Evolutionary conservation across 1,140 invertebrate genomes (phyloP).

Genomic region (Pseudachorutes palmiensis): DNA sequence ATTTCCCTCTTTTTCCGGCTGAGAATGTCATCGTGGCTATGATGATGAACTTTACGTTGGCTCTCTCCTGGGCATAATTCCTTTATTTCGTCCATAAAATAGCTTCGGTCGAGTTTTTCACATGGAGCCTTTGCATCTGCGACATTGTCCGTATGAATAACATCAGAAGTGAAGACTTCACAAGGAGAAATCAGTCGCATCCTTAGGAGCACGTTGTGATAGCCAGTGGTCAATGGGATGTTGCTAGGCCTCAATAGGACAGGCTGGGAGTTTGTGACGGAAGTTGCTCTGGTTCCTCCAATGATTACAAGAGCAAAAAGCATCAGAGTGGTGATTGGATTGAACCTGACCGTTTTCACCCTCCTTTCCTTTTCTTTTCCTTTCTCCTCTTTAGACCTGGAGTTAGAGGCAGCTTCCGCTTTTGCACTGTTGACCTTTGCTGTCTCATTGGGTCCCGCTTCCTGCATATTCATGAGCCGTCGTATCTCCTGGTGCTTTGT

Average conservation of each 20-base stretch:
- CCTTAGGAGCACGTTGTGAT: background rate
- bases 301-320: background rate
- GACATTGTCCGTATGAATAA: constrained; percentile 14
- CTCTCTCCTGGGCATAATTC: no score
- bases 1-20: constrained; percentile 43
- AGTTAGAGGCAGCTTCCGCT: constrained; percentile 39
- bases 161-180: background rate
- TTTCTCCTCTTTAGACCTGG: constrained; percentile 33
- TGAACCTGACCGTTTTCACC: constrained; percentile 42
- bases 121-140: no score
- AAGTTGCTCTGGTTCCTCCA: background rate
- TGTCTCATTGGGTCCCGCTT: background rate
- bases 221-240: background rate
- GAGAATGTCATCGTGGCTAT: no score
- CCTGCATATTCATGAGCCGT: background rate
- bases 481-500: background rate
- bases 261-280: constrained; percentile 17
- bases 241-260: background rate
- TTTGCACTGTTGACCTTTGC: constrained; percentile 42
- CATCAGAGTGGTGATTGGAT: constrained; percentile 10
- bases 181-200: background rate
- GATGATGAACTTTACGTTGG: no score
- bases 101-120: no score
- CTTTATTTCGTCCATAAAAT: background rate
- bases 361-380: constrained; percentile 39